Evolutionary conservation across 30 jellyfish, hydroid and myxozoan species (phyloP), one percentile per base, ranked within the genome.

Genomic region (Pelagia noctiluca): DNA sequence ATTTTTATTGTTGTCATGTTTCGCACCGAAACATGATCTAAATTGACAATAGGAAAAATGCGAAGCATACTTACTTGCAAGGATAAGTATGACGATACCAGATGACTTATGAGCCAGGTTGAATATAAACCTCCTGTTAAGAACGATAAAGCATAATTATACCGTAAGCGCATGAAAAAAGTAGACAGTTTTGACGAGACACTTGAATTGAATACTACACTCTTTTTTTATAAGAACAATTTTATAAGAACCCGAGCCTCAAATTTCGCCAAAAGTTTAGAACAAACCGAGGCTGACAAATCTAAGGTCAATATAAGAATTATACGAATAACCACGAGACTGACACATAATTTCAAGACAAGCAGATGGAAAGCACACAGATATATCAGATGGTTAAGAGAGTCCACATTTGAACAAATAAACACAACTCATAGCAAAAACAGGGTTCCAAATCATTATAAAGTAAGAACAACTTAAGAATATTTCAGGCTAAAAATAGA

Each of bases 81-180:
- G 75, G 0, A 81, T 81, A 74, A 38, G 67, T 12, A 84, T 69
- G 21, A 65, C 31, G 29, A 8, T 62, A n/a, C 92, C 92, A 24
- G 36, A 34, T 1, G 29, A 38, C 35, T 80, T 63, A 37, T 82
- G 92, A 5, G 48, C 78, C 35, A 35, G 31, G 25, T 82, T 82
- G 78, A 82, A 82, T 7, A 69, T 24, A 10, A n/a, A 38, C 35
- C 85, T 71, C 68, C 92, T 82, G 42, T 0, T 36, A 53, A 57
- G 23, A 32, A 25, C 7, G 31, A 24, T 12, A 50, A 26, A 49
- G 50, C 5, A 25, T 36, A 18, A 16, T 42, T 42, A 42, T 8
- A 16, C 57, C 57, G 8, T 5, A 42, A 5, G 12, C 57, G 16
- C 8, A 42, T 42, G 16, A 42, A 8, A 42, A n/a, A n/a, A n/a